Percentiles rank a stretch among this genome's conserved stretches.
These are phyloP conservation scores for Synergus itoensis DNA, from an alignment of 2,888 invertebrate genomes.

Conservation along the genomic window DNA sequence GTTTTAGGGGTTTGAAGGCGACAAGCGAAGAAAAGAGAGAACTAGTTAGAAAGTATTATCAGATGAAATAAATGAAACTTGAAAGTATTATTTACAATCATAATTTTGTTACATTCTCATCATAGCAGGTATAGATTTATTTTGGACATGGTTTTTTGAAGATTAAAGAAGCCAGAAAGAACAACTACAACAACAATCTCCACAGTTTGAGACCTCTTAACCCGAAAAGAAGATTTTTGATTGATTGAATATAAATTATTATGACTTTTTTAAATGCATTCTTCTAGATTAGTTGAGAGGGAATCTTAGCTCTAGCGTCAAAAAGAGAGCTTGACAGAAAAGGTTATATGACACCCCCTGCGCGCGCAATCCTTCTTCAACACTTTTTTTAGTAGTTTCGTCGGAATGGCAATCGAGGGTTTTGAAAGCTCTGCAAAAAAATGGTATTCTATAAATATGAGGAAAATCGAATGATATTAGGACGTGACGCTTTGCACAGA, in stretches of 20 bases:
- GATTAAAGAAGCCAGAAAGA: not conserved
- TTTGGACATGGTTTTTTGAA: not conserved
- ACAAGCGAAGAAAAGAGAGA: constrained; percentile 17
- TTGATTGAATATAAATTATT: not conserved
- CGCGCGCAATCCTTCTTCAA: constrained; percentile 52
- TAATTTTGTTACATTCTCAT: not conserved
- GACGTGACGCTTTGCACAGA: too few relatives aligned
- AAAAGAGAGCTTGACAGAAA: not conserved
- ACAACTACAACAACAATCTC: too few relatives aligned
- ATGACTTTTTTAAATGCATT: not conserved
- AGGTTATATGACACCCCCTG: constrained; percentile 58
- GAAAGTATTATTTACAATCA: not conserved
- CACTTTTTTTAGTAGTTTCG: not conserved
- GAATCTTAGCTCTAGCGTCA: not conserved
- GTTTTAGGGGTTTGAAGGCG: constrained; percentile 33
- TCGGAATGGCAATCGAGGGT: not conserved
- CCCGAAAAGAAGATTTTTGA: not conserved
- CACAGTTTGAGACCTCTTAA: too few relatives aligned
- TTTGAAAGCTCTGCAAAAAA: not conserved
- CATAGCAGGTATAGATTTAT: not conserved
- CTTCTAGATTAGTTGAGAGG: not conserved
- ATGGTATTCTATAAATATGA: not conserved
- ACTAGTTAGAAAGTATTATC: constrained; percentile 26
- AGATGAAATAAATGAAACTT: constrained; percentile 33
- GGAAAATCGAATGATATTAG: too few relatives aligned